A percentile compares a stretch with the other conserved stretches of the same genome.
Evolutionary conservation across 2,797 vertebrate genomes (phyloP).

Genomic region (Morelia viridis): DNA sequence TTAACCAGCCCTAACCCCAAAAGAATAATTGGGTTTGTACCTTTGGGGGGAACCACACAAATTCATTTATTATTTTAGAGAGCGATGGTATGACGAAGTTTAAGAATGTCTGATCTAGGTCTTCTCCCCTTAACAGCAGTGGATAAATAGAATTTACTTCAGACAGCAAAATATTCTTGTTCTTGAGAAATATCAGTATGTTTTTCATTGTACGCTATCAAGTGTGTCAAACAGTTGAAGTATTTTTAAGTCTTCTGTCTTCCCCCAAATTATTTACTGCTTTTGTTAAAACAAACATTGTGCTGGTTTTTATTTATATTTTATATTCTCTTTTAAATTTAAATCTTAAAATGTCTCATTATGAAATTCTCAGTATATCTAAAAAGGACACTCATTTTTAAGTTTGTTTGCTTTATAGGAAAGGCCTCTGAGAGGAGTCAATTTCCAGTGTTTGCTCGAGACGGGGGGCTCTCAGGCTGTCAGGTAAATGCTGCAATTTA

Average conservation of each 20-base stretch:
- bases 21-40: background rate
- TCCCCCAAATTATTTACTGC: background rate
- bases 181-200: background rate
- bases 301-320: background rate
- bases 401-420: constrained; percentile 69
- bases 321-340: background rate
- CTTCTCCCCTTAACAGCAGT: background rate
- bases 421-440: constrained; percentile 78
- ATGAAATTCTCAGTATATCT: background rate
- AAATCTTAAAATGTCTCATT: background rate
- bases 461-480: constrained; percentile 84
- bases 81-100: background rate
- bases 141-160: background rate
- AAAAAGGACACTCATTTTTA: constrained; percentile 39
- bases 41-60: background rate
- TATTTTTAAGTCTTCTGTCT: background rate
- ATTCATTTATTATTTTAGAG: background rate
- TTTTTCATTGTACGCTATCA: background rate
- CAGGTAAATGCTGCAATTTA: constrained; percentile 79
- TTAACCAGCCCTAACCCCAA: background rate
- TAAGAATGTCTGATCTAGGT: background rate
- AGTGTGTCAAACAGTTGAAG: background rate
- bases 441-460: constrained; percentile 83
- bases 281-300: background rate
- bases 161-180: background rate